Evolutionary conservation across 2,888 invertebrate genomes (phyloP).

Genomic region (Lacanobia oleracea): DNA sequence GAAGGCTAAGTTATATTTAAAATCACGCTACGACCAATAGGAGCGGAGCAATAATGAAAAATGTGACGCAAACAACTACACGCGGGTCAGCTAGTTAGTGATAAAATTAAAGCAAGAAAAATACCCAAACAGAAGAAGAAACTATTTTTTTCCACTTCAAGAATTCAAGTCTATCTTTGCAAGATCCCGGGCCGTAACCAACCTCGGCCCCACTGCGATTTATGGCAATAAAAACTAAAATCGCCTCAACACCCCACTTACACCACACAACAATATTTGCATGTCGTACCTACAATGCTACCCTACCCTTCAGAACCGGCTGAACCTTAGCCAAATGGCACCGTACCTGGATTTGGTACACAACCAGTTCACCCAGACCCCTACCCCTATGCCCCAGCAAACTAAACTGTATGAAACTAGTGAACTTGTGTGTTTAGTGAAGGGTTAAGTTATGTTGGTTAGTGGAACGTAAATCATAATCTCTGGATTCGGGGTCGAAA

Average conservation of each 20-base stretch:
- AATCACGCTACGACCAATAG: too few relatives aligned
- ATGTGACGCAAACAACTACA: too few relatives aligned
- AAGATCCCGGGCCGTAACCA: neutral
- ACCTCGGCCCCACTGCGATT: neutral
- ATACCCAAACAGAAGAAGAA: too few relatives aligned
- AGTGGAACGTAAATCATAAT: conserved; percentile 72
- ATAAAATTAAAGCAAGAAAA: too few relatives aligned
- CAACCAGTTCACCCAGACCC: conserved; percentile 67
- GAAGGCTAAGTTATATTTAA: too few relatives aligned
- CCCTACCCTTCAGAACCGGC: conserved; percentile 67
- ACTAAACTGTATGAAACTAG: conserved; percentile 19
- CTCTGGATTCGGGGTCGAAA: conserved; percentile 65
- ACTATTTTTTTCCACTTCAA: neutral
- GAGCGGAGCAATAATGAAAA: too few relatives aligned
- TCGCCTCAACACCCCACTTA: conserved; percentile 7
- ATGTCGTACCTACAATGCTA: conserved; percentile 61
- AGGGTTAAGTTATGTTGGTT: conserved; percentile 59
- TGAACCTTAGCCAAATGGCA: conserved; percentile 81
- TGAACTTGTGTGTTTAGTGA: conserved; percentile 3
- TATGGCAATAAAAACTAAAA: neutral
- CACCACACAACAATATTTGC: conserved; percentile 60
- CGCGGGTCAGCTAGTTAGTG: too few relatives aligned
- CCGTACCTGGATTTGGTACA: conserved; percentile 75
- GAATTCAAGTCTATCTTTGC: neutral
- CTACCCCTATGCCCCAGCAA: conserved; percentile 27